Conservation (phyloP, 2,113 vertebrate species). For the Capreolus pygargus region DNA sequence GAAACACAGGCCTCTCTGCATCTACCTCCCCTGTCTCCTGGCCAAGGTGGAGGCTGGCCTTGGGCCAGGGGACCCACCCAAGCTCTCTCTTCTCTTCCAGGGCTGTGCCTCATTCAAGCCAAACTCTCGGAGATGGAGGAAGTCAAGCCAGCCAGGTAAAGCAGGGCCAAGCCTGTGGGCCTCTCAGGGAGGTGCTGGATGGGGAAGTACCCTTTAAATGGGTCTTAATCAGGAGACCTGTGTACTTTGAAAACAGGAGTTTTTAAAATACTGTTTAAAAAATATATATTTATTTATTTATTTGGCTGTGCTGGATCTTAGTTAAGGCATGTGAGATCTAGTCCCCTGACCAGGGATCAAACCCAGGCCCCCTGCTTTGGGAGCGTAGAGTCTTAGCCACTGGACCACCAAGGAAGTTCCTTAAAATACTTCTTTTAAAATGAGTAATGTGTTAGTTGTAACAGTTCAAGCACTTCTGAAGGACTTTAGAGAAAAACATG, state of each 20-base stretch:
- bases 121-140: constrained; percentile 94
- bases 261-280: not conserved
- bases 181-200: accelerated
- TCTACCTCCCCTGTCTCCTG: not conserved
- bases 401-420: not conserved
- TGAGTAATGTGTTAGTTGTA: not conserved
- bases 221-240: not conserved
- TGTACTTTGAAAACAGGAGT: not conserved
- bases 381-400: not conserved
- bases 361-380: not conserved
- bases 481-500: not conserved
- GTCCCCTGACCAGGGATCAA: not conserved
- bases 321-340: not conserved
- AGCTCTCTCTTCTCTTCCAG: constrained; percentile 73
- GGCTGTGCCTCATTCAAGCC: constrained; percentile 93
- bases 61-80: not conserved
- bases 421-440: not conserved
- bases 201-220: not conserved
- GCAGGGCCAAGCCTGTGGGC: not conserved
- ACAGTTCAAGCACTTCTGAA: not conserved
- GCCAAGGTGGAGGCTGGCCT: not conserved
- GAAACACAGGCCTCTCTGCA: not conserved
- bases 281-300: not conserved
- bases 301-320: not conserved
- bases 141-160: constrained; percentile 88